Conservation (phyloP, 2,888 invertebrate species). For the Oscheius myriophilus region DNA sequence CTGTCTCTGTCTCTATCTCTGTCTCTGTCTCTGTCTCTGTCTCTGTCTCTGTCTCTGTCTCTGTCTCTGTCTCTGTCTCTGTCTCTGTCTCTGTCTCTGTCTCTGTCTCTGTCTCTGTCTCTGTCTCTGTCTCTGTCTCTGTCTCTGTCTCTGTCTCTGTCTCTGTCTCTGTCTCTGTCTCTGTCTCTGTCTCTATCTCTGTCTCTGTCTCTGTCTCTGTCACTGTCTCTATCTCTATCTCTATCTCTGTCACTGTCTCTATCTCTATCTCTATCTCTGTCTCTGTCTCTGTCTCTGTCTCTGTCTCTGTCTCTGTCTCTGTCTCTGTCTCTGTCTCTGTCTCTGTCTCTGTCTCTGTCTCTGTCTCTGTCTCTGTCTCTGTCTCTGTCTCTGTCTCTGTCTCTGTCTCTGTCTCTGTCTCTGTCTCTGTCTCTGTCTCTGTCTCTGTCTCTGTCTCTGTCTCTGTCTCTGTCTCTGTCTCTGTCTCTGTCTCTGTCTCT, state of each 20-base stretch:
- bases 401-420: conserved; percentile 58
- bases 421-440: neutral
- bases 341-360: neutral
- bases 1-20: no score
- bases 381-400: conserved; percentile 22
- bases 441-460: no score
- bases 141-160: neutral
- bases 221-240: no score
- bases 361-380: neutral
- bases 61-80: no score
- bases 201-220: no score
- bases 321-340: conserved; percentile 11
- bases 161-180: conserved; percentile 56
- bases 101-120: conserved; percentile 23
- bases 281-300: conserved; percentile 41
- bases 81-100: no score
- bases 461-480: no score
- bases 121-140: neutral
- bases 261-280: conserved; percentile 29
- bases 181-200: conserved; percentile 29
- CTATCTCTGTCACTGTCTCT: no score
- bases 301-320: no score
- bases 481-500: no score
- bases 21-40: no score
- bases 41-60: conserved; percentile 51